Evolutionary conservation across 2,888 invertebrate genomes (phyloP).

Genomic region (Rhagonycha lutea): DNA sequence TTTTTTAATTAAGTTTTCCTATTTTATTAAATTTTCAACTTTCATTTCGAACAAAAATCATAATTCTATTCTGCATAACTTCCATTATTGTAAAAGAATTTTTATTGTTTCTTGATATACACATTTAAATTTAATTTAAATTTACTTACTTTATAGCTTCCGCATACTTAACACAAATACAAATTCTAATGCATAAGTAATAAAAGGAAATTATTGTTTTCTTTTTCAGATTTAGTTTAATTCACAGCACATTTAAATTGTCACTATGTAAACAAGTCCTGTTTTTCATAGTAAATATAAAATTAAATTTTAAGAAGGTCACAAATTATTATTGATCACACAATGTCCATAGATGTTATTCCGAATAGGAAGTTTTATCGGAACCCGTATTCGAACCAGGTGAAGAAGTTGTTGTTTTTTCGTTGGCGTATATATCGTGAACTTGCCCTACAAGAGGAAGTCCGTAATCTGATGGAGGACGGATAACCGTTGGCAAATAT

Average conservation of each 20-base stretch:
- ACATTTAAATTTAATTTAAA: not conserved
- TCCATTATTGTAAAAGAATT: not conserved
- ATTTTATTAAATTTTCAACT: not conserved
- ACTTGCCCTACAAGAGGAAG: conserved; percentile 50
- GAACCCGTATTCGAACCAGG: conserved; percentile 60
- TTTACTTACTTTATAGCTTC: not conserved
- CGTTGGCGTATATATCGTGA: conserved; percentile 53
- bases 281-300: not conserved
- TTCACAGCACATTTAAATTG: conserved; percentile 3
- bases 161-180: not conserved
- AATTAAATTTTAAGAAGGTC: not conserved
- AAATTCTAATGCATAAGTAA: not conserved
- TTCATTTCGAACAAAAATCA: not conserved
- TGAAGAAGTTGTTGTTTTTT: conserved; percentile 55
- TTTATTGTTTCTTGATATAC: not conserved
- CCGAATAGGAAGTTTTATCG: conserved; percentile 62
- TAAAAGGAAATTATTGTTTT: not conserved
- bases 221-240: not conserved
- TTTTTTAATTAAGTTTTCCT: conserved; percentile 13
- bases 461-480: conserved; percentile 53
- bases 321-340: conserved; percentile 13
- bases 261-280: not conserved
- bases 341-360: conserved; percentile 46
- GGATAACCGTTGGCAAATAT: conserved; percentile 79
- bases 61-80: not conserved